Percentiles rank a stretch among this genome's conserved stretches.
Evolutionary conservation across 2,888 invertebrate species (phyloP).

Genomic region (Scaeva pyrastri): DNA sequence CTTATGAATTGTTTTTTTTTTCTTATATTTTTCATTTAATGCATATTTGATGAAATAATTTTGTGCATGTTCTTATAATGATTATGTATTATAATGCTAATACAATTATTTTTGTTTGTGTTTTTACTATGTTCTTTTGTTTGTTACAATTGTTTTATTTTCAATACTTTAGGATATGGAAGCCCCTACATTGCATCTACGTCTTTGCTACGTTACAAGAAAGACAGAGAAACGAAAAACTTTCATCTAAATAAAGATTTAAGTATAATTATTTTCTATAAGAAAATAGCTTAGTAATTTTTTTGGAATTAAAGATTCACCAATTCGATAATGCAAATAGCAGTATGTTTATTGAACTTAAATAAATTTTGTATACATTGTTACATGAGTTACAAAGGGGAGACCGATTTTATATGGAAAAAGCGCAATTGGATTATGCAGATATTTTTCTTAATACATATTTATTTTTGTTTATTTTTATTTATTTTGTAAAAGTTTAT

Average conservation of each 20-base stretch:
- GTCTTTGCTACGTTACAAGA: conserved; percentile 82
- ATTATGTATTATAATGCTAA: conserved; percentile 59
- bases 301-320: conserved; percentile 41
- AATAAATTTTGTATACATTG: conserved; percentile 9
- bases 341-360: conserved; percentile 18
- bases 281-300: conserved; percentile 33
- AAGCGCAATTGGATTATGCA: conserved; percentile 59
- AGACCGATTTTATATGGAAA: conserved; percentile 48
- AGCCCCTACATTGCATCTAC: conserved; percentile 82
- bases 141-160: conserved; percentile 72
- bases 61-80: conserved; percentile 55
- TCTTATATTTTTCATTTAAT: conserved; percentile 36
- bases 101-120: conserved; percentile 69
- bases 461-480: neutral
- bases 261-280: conserved; percentile 79
- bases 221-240: conserved; percentile 83
- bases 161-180: conserved; percentile 81
- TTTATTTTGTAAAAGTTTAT: neutral
- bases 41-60: conserved; percentile 38
- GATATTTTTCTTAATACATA: conserved; percentile 52
- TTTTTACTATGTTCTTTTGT: conserved; percentile 76
- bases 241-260: conserved; percentile 83
- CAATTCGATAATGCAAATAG: conserved; percentile 41
- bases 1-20: neutral
- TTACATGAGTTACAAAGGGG: conserved; percentile 43